Evolutionary conservation across 2,113 vertebrate genomes (phyloP), one percentile per base, ranked within the genome.

Genomic region (Apteryx mantelli): DNA sequence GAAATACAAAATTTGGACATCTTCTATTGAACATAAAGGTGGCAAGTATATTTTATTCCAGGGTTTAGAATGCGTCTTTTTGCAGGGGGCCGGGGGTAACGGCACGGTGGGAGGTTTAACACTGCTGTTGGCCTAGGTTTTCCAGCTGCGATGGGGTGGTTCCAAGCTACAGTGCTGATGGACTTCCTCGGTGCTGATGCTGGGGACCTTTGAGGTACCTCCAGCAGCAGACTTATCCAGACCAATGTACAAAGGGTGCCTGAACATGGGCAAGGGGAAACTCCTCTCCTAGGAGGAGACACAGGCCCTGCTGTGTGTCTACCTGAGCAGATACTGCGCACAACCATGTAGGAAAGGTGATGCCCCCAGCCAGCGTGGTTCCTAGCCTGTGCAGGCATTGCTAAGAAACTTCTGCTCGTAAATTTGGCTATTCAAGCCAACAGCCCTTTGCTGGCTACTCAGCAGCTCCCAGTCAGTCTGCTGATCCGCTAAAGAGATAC

Each of bases 91-190:
- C 13, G 18, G 50, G 38, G 48, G 5, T 7, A 21, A 4, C 1
- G 58, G 65, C 56, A 79, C 10, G 40, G 18, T 0, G 4, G 53
- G 75, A 30, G 30, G n/a, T 21, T 30, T 38, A 42, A 3, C 0
- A 0, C 5, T 66, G 11, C 44, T 53, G n/a, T 80, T 81, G 26
- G 32, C 34, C 55, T 64, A 52, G 5, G 7, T 56, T 69, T 63
- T n/a, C 64, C 7, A 40, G 60, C 53, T 55, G 7, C 19, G 40
- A 6, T 13, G 64, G 73, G 34, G 5, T 34, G 46, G 32, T 82
- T 32, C 69, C 2, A 6, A 11, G 56, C 32, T 18, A 11, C 32
- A 19, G 5, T 46, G 38, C 50, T 63, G 0, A 1, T 19, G 36
- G 79, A 6, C 3, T 20, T 84, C 10, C 34, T 58, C 17, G 15